A percentile compares a stretch with the other conserved stretches of the same genome.
These are phyloP conservation scores for Margaritifera margaritifera DNA, from an alignment of 2,888 invertebrate species.

Conservation along the genomic window DNA sequence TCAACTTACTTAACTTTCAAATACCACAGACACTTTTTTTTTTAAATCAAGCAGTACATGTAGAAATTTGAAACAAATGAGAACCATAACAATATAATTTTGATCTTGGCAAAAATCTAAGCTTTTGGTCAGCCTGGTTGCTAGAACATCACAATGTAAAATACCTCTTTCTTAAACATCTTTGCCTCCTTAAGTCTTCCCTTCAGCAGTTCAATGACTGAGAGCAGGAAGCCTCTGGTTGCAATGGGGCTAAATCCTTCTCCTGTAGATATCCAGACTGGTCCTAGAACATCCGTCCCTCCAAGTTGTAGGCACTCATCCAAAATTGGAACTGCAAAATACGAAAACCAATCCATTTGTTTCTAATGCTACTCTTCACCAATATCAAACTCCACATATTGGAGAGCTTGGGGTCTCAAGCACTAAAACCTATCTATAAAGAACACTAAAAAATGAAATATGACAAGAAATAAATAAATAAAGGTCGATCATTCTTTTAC, in stretches of 20 bases:
- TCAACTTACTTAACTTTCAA: too few species aligned
- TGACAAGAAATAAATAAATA: background rate
- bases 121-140: background rate
- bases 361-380: background rate
- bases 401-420: background rate
- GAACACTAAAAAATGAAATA: background rate
- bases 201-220: constrained; percentile 58
- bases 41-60: too few species aligned
- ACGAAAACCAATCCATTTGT: background rate
- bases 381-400: background rate
- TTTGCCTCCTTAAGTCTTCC: constrained; percentile 60
- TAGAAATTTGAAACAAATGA: too few species aligned
- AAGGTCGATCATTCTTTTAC: background rate
- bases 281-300: constrained; percentile 68
- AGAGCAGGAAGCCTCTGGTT: constrained; percentile 61
- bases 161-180: constrained; percentile 62
- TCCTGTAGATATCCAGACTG: constrained; percentile 72
- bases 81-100: too few species aligned
- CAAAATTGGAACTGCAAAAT: constrained; percentile 65
- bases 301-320: constrained; percentile 68
- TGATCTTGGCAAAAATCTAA: too few species aligned
- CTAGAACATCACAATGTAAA: background rate
- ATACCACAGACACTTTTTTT: too few species aligned
- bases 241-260: constrained; percentile 72
- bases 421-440: background rate